These are phyloP conservation scores for Cheilosia impressa DNA, from an alignment of 2,888 invertebrate species.

Conservation along the genomic window DNA sequence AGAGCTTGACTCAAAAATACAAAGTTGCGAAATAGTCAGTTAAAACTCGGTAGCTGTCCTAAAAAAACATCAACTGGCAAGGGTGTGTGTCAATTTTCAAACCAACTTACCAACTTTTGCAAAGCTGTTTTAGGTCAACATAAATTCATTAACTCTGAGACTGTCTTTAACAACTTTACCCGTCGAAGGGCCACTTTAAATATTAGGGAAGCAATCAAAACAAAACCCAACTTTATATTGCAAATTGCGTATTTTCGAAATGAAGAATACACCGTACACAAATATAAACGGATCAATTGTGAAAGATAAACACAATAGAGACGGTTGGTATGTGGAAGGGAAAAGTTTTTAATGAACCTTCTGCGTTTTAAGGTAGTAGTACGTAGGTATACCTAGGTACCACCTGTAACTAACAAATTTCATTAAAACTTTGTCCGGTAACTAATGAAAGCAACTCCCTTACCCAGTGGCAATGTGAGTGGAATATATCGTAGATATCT, in stretches of 20 bases:
- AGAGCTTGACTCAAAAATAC: no score
- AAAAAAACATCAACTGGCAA: no score
- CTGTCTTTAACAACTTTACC: no score
- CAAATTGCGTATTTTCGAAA: neutral
- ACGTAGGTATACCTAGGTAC: neutral
- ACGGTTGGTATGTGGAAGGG: constrained; percentile 9
- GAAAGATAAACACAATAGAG: constrained; percentile 28
- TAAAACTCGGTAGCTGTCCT: no score
- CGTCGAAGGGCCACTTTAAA: neutral
- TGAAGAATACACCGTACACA: neutral
- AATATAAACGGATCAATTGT: constrained; percentile 23
- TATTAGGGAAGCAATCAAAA: constrained; percentile 8
- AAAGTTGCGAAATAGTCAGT: no score
- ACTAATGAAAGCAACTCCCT: constrained; percentile 36
- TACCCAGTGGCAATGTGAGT: neutral
- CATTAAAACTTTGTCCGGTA: constrained; percentile 64
- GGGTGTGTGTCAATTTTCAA: no score
- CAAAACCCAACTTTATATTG: neutral
- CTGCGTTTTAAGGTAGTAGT: constrained; percentile 6
- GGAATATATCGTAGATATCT: neutral
- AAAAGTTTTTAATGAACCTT: constrained; percentile 58
- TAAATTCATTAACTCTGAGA: no score
- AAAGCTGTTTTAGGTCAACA: no score
- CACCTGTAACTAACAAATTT: constrained; percentile 54
- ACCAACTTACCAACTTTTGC: no score